Evolutionary conservation across 2,113 vertebrate genomes (phyloP), one percentile per base, ranked within the genome.

Genomic region (Myiozetetes cayanensis): DNA sequence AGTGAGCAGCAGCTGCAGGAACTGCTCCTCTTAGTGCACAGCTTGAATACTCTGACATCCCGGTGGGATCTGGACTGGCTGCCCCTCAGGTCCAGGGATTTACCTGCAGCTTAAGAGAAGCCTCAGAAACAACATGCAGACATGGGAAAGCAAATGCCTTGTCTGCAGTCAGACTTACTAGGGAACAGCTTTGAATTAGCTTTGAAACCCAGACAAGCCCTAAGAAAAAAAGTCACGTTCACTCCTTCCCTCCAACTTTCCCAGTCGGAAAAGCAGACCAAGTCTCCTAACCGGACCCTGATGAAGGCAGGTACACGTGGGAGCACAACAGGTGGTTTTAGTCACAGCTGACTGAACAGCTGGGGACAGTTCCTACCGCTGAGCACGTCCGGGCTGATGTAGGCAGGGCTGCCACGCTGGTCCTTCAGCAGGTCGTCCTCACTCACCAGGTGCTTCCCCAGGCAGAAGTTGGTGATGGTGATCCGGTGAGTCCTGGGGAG

Each of bases 391-490:
- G 99, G 99, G 91, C 99, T 99, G 97, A 99, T 99, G 96, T 99
- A 99, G 85, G 99, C 99, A 5, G 99, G 99, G 97, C 99, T 99
- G 79, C 99, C 99, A 76, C 99, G 98, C 98, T 99, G 99, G 98
- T 99, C 99, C 96, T 99, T 99, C 96, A 99, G 98, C 86, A 99
- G 98, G 97, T 99, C 99, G 3, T 99, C 99, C 90, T 99, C 99
- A 1, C 99, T 99, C 97, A 99, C 99, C 35, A 99, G 98, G 97
- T 99, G 99, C 96, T 99, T 99, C 68, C 99, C 99, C 17, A 99
- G 98, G 97, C 99, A 99, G 98, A 99, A 99, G 98, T 99, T 99
- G 46, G 99, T 99, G 96, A 99, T 99, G 81, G 99, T 99, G 97
- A 99, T 99, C 82, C 99, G 96, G 79, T 99, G 99, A 56, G 99